Conservation (phyloP, 2,888 invertebrate species). For the Stenotaenia linearis region DNA sequence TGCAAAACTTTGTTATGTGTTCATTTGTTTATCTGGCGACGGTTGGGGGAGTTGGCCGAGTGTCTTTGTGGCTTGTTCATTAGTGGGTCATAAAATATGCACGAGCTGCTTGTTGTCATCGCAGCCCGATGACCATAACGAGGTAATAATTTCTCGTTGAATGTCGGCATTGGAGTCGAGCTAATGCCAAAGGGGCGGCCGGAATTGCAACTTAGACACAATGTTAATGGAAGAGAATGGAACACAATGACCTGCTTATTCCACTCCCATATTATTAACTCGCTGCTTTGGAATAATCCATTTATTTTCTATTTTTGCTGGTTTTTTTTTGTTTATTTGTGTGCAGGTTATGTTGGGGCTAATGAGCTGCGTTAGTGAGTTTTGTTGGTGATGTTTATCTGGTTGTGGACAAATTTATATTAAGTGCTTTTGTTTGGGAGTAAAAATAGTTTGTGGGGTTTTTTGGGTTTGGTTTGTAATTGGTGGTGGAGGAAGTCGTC, state of each 20-base stretch:
- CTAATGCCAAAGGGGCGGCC: slow-evolving; percentile 9
- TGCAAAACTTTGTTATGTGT: not conserved
- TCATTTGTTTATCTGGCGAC: not conserved
- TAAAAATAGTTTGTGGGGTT: not conserved
- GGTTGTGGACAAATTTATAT: not conserved
- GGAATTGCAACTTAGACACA: slow-evolving; percentile 9
- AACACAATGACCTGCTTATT: slow-evolving; percentile 4
- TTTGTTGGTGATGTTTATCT: not conserved
- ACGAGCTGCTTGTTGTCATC: not conserved
- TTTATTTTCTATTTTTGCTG: not conserved
- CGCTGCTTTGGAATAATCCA: not conserved
- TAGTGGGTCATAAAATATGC: slow-evolving; percentile 4
- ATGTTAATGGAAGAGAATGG: slow-evolving; percentile 9
- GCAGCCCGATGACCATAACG: slow-evolving; percentile 9
- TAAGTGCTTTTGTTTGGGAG: not conserved
- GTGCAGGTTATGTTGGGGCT: not conserved
- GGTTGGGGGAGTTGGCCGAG: not conserved
- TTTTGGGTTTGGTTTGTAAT: no score
- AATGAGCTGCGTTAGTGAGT: not conserved
- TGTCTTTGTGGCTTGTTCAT: slow-evolving; percentile 9
- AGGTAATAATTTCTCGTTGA: slow-evolving; percentile 9
- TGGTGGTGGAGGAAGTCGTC: no score
- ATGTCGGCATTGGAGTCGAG: slow-evolving; percentile 5
- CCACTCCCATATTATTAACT: slow-evolving; percentile 9
- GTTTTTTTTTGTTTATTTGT: not conserved